A percentile compares a stretch with the other conserved stretches of the same genome.
These are phyloP conservation scores for Toxostoma redivivum DNA, from an alignment of 2,113 vertebrate species.

Conservation along the genomic window DNA sequence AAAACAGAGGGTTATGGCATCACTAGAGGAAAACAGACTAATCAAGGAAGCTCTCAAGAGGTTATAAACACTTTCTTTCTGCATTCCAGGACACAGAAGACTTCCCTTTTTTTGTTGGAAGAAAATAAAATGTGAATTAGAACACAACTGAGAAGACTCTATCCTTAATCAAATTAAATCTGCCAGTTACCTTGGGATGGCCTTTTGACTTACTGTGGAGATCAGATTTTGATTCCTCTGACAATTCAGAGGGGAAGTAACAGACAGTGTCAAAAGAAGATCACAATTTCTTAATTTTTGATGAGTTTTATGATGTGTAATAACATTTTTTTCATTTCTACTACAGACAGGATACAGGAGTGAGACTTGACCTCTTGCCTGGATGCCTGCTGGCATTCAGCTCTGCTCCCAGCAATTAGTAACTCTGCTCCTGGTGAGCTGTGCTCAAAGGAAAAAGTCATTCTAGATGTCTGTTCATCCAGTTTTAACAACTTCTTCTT, in stretches of 20 bases:
- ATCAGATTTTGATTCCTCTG: not conserved
- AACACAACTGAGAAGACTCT: not conserved
- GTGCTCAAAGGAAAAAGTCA: not conserved
- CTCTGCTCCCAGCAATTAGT: not conserved
- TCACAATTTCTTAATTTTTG: not conserved
- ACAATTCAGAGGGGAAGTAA: not conserved
- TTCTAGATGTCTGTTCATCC: not conserved
- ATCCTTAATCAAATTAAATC: not conserved
- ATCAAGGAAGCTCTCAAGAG: not conserved
- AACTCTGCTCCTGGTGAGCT: not conserved
- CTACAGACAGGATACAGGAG: not conserved
- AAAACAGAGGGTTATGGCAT: not conserved
- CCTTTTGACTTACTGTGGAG: not conserved
- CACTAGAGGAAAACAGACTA: not conserved
- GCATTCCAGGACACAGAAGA: not conserved
- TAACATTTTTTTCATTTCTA: not conserved
- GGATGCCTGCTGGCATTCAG: not conserved
- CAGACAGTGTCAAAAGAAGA: not conserved
- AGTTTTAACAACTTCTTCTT: not conserved
- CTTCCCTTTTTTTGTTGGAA: not conserved
- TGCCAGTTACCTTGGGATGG: not conserved
- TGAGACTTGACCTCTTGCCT: accelerated
- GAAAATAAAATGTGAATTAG: conserved; percentile 15
- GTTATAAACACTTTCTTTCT: not conserved
- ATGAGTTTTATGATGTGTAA: not conserved